Evolutionary conservation across 2,888 invertebrate genomes (phyloP), one percentile per base, ranked within the genome.

Genomic region (Merodon equestris): DNA sequence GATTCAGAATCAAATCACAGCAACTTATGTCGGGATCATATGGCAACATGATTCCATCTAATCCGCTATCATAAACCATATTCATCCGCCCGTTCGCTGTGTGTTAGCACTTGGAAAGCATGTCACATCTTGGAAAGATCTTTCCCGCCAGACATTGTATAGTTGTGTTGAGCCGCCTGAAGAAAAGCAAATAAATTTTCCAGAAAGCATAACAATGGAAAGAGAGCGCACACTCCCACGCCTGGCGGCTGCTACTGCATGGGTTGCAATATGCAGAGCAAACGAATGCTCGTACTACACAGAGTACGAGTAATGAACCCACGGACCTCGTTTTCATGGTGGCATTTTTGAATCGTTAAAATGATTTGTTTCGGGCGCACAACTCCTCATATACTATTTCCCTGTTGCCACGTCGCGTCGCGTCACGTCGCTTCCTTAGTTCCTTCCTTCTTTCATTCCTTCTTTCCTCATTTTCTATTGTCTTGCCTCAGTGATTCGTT

Each of bases 11-110:
- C 27, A 27, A 27, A 27, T 27, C 27, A 27, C 27, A 27, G 57
- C 17, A 66, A 66, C 58, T 68, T 58, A 58, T 68, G 63, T 79
- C 68, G 51, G 38, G 68, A 64, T 79, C 74, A 64, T 74, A 79
- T 60, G 74, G 79, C 68, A 79, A 79, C 79, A 79, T 74, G 79
- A 79, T 79, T 79, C 61, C 74, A 79, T 79, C 74, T 79, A 70
- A 79, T 79, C 74, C 74, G 47, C 68, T 74, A 74, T 74, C n/a
- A n/a, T n/a, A n/a, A n/a, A n/a, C n/a, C n/a, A n/a, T n/a, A 79
- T 68, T n/a, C n/a, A n/a, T n/a, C n/a, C n/a, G n/a, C n/a, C n/a
- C n/a, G n/a, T 74, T 63, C 68, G 45, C 63, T 63, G 74, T 63
- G 79, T 79, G 79, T 79, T 74, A 79, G 79, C 79, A 79, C 79